Base-by-base conservation (phyloP, 2,797 vertebrate genomes). In the Agapornis canus region DNA sequence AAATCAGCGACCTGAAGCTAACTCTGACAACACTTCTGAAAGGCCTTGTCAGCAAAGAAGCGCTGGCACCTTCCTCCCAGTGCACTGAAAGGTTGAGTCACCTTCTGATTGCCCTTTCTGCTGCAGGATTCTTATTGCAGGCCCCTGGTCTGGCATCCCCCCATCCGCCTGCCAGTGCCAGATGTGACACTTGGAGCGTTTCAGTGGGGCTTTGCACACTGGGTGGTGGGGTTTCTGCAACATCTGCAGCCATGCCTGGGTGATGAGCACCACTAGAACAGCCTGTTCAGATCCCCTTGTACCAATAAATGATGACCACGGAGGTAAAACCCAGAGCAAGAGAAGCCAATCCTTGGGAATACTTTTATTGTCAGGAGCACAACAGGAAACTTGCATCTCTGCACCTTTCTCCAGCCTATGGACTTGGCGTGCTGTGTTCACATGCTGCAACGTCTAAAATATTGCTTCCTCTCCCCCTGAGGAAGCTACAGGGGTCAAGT, bases 121-220 rank as follows among this genome's bases (percentile, higher is more conserved):
- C 68, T 60, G 43, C 60, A 70, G 68, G 73, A 54, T 80, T 85
- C 89, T 87, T 91, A 80, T 94, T 91, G 37, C 47, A 69, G 79
- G 59, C 68, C 20, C 64, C 87, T 92, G 77, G 92, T 56, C 65
- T 75, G 59, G 68, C 9, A 2, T 66, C 51, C 48, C 68, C 54
- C 51, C 23, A 1, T 29, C 77, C 64, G 65, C 68, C 80, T 49
- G 32, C 40, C 61, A 35, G 88, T 56, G 48, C 78, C 84, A 91
- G 82, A 52, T 68, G 52, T 91, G 84, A 86, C 81, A 84, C 56
- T 70, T 39, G 51, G 51, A 63, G 42, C 11, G 16, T 63, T 88
- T 92, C 65, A n/a, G 59, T 22, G 81, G 51, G 83, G 65, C 19
- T 54, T 91, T 59, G 43, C 56, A 68, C 27, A 19, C 60, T 83